Conservation (phyloP, 2,888 invertebrate species). For the Acronicta aceris region DNA sequence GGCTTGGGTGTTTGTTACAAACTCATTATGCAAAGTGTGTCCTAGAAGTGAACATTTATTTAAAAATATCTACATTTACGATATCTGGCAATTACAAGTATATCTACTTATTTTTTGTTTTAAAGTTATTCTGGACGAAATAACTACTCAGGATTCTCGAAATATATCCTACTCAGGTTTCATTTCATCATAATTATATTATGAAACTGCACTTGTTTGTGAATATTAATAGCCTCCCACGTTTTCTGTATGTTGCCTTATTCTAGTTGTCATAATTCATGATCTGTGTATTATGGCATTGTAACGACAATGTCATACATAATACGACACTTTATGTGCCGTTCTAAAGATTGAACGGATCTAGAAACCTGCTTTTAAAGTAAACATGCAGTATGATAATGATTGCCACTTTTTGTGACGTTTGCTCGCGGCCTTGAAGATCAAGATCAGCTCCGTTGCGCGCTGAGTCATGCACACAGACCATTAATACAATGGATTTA, state of each 20-base stretch:
- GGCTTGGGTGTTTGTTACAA: background rate
- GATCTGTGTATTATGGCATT: constrained; percentile 4
- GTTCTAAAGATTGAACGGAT: constrained; percentile 22
- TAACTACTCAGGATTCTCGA: constrained; percentile 2
- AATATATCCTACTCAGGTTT: constrained; percentile 14
- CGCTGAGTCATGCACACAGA: constrained; percentile 68
- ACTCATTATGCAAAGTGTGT: background rate
- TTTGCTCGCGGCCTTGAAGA: constrained; percentile 52
- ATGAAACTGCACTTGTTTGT: constrained; percentile 16
- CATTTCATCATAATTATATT: constrained; percentile 3
- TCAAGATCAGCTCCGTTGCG: constrained; percentile 51
- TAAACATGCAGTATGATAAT: constrained; percentile 36
- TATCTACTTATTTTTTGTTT: background rate
- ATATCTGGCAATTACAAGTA: too few relatives aligned
- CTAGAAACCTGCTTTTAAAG: constrained; percentile 20
- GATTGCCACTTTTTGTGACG: constrained; percentile 43
- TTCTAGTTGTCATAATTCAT: constrained; percentile 16
- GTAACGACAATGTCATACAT: constrained; percentile 4
- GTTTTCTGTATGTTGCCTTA: constrained; percentile 18
- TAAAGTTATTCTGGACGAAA: constrained; percentile 17
- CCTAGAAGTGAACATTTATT: constrained; percentile 6
- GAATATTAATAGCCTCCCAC: constrained; percentile 26
- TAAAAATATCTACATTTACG: constrained; percentile 1
- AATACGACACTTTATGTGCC: constrained; percentile 12
- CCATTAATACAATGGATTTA: constrained; percentile 67